A percentile compares a stretch with the other conserved stretches of the same genome.
Evolutionary conservation across 2,888 invertebrate genomes (phyloP).

Genomic region (Mantis religiosa): DNA sequence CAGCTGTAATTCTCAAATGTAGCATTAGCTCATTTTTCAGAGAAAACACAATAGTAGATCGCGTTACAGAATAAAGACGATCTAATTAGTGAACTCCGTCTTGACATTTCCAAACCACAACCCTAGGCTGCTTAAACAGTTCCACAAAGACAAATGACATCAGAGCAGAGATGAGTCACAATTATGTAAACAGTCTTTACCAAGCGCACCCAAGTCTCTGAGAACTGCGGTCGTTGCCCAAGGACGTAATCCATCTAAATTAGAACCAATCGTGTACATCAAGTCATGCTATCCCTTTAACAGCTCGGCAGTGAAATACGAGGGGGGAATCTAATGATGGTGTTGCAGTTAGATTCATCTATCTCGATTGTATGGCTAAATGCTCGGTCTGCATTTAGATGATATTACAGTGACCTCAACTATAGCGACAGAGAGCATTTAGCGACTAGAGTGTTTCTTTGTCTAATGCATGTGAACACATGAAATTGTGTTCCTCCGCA

Average conservation of each 20-base stretch:
- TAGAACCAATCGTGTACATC: neutral
- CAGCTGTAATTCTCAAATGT: neutral
- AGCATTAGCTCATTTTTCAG: neutral
- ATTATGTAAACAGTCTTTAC: neutral
- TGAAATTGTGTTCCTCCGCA: too few relatives aligned
- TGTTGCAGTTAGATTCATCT: neutral
- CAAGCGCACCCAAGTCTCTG: neutral
- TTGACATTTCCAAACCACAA: too few relatives aligned
- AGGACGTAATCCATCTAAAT: constrained; percentile 7
- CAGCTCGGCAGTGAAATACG: neutral
- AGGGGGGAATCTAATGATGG: neutral
- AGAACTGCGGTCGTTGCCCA: neutral
- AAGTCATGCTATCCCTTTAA: neutral
- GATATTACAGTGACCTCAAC: too few relatives aligned
- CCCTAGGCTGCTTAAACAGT: neutral
- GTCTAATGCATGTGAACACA: too few relatives aligned
- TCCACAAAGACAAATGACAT: neutral
- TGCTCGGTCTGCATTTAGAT: too few relatives aligned
- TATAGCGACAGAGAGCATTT: too few relatives aligned
- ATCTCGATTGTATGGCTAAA: neutral
- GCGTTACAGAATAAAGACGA: neutral
- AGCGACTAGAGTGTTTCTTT: too few relatives aligned
- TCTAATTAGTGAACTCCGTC: neutral
- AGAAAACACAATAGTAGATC: neutral
- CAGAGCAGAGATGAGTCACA: neutral